Evolutionary conservation across 1,140 invertebrate species (phyloP).

Genomic region (Pachypeltis micranthus): DNA sequence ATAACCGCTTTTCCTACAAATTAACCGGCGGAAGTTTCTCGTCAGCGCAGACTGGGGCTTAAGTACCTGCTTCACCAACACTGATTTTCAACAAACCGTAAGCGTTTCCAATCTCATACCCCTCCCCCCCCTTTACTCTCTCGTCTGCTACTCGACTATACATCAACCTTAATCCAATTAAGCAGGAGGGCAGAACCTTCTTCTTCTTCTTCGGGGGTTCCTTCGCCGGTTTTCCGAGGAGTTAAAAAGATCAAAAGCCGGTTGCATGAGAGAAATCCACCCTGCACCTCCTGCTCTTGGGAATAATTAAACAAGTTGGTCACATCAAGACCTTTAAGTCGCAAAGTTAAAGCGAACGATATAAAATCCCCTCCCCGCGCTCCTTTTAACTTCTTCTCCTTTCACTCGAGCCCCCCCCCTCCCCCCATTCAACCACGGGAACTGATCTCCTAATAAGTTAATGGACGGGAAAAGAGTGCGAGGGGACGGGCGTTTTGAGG

Average conservation of each 20-base stretch:
- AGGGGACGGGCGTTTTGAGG: background rate
- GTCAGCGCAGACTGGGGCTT: background rate
- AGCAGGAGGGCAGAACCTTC: background rate
- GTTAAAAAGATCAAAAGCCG: conserved; percentile 23
- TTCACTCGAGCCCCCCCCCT: conserved; percentile 12
- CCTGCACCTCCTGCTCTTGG: background rate
- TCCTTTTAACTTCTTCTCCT: background rate
- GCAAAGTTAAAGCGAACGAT: conserved; percentile 15
- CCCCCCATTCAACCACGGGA: no score
- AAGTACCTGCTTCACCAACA: background rate
- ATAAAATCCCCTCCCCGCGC: conserved; percentile 11
- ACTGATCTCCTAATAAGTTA: conserved; percentile 24
- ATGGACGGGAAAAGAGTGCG: conserved; percentile 21
- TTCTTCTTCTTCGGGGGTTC: background rate
- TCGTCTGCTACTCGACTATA: conserved; percentile 12
- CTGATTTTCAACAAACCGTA: no score
- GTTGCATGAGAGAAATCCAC: background rate
- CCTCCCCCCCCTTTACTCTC: no score
- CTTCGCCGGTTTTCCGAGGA: background rate
- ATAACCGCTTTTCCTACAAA: background rate
- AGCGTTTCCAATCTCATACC: no score
- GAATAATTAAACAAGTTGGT: conserved; percentile 24
- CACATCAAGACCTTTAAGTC: conserved; percentile 20
- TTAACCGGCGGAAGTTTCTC: background rate
- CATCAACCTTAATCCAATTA: conserved; percentile 25